Evolutionary conservation across 2,888 invertebrate species (phyloP), one percentile per base, ranked within the genome.

Genomic region (Iselma pallidipennis): DNA sequence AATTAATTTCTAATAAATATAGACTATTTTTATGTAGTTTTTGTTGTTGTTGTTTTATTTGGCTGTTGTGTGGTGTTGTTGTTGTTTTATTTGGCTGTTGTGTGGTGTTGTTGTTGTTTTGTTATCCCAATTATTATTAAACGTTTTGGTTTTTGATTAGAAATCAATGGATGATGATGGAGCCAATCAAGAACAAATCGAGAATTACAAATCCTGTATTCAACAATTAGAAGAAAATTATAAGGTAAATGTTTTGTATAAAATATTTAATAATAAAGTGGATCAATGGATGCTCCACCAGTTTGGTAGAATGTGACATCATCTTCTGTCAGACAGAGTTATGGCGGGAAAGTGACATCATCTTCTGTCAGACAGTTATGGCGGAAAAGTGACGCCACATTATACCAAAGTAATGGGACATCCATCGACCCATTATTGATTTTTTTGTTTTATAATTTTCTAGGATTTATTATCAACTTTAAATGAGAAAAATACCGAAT

Each of bases 151-250:
- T 64, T 72, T 68, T 77, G 74, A 61, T 64, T 76, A 79, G 78
- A 74, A 72, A 59, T 66, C 76, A 59, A 74, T 74, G 74, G 73
- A 71, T n/a, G n/a, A n/a, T n/a, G n/a, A n/a, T 60, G 74, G 78
- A 71, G 63, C 74, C 65, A 66, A 74, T 65, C 69, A 72, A 65
- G 73, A 75, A 56, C 66, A 78, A 49, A 67, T 76, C 28, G 79
- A 79, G 61, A 77, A 79, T 33, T 80, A 79, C 69, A 79, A 80
- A 70, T 68, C 71, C 61, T 71, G 80, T 42, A 74, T 74, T 2
- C 66, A 69, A 48, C 79, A 80, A 68, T 67, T 82, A 67, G 81
- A 81, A 65, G 76, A 75, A 23, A 80, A 82, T 72, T 76, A 80
- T 54, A 76, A 80, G 78, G 82, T 81, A 70, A 69, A 72, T 68